Evolutionary conservation across 2,113 vertebrate genomes (phyloP), one percentile per base, ranked within the genome.

Genomic region (Gila orcuttii): DNA sequence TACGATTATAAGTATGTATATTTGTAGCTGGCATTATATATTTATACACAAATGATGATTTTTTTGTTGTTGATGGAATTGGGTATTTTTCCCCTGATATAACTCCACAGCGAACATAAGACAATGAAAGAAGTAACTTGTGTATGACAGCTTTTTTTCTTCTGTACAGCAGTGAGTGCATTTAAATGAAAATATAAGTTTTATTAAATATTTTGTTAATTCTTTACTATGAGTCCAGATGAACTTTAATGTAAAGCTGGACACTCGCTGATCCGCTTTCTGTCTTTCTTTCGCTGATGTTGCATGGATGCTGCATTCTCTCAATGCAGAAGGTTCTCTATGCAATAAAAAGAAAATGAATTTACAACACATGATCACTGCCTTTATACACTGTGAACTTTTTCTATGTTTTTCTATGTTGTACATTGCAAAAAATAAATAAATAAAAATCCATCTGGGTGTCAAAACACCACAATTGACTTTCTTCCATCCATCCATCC

Each of bases 361-460:
- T 55, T 77, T 21, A 77, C 74, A 60, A 73, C 83, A 25, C 88
- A 85, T 92, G 87, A 95, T 95, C 94, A 95, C 95, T 96, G 94
- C 94, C 93, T 96, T 93, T 87, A 94, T 95, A 94, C 95, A 95
- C 95, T 96, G 95, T 96, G 95, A 96, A 95, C 93, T 93, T 95
- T 95, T 94, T 93, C 90, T 95, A 96, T 94, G 96, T 96, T 97
- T 97, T 96, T 97, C 93, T 97, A 97, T 94, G 93, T 95, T 96
- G 94, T 95, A 94, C 93, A 95, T 95, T 95, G 94, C 94, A 77
- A 94, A 95, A 52, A 17, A 50, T 15, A 4, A 94, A 87, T 60
- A 82, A 96, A 95, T 92, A 93, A 95, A 93, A 88, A 13, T 85
- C 13, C 89, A 87, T 87, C 84, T 86, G 91, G 88, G 83, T 90